phyloP scores from a whole-genome alignment of 2,113 vertebrate genomes.

The Charadrius vociferus region DNA sequence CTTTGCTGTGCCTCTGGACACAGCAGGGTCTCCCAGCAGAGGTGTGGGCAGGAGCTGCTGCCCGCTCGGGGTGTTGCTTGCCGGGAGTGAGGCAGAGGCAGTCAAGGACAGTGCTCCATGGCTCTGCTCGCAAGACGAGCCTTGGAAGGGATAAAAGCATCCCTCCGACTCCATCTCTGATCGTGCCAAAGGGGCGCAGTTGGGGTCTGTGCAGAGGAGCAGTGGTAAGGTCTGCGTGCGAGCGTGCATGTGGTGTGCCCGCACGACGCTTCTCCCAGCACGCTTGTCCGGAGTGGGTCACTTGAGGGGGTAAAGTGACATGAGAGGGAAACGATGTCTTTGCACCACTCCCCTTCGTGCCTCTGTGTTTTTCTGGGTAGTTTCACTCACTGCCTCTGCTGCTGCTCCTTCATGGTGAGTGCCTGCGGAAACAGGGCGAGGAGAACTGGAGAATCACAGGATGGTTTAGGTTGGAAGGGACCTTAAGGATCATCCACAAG shows the following conservation, averaged over 20 bases:
- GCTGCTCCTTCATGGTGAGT: neutral
- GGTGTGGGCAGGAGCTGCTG: no score
- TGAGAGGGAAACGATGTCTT: neutral
- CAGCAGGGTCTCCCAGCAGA: no score
- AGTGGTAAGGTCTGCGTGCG: accelerated
- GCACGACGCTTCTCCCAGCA: neutral
- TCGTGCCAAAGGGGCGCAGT: accelerated
- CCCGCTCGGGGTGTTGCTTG: no score
- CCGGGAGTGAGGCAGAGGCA: no score
- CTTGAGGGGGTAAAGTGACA: neutral
- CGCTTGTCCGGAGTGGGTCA: accelerated
- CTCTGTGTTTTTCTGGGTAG: no score
- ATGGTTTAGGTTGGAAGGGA: no score
- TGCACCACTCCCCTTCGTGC: accelerated
- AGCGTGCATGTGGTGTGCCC: neutral
- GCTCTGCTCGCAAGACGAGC: no score
- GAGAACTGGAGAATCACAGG: neutral
- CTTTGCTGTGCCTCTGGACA: no score
- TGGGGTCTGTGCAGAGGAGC: neutral
- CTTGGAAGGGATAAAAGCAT: neutral
- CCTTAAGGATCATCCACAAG: no score
- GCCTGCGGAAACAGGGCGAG: neutral
- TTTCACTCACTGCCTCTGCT: neutral
- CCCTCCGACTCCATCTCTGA: neutral
- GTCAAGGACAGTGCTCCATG: no score